These are phyloP conservation scores for Troilus luridus DNA, from an alignment of 2,888 invertebrate genomes.

Conservation along the genomic window DNA sequence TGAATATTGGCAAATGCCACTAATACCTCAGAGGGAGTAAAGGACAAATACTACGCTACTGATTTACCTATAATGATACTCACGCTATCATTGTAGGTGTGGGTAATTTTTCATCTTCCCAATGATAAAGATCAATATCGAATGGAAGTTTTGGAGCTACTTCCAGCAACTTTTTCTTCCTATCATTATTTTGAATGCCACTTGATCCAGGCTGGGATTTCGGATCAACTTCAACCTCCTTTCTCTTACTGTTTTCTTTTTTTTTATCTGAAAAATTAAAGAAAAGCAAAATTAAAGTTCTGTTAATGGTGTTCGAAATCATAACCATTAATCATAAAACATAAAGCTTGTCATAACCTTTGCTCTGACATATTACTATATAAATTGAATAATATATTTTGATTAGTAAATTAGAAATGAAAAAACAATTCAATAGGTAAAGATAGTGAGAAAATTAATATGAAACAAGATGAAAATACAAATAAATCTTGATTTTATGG, in stretches of 20 bases:
- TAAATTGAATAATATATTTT: no score
- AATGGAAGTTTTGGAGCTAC: constrained; percentile 71
- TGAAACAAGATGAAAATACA: no score
- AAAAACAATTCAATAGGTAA: no score
- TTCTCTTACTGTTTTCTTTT: constrained; percentile 45
- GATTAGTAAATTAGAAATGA: background rate
- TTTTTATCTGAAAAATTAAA: constrained; percentile 41
- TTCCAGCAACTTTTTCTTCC: constrained; percentile 68
- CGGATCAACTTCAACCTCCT: background rate
- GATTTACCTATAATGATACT: constrained; percentile 62
- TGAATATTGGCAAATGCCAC: no score
- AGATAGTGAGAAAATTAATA: no score
- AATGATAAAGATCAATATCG: constrained; percentile 71
- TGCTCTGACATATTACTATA: background rate
- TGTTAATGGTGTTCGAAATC: background rate
- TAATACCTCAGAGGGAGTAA: background rate
- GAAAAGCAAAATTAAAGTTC: background rate
- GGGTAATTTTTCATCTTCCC: constrained; percentile 71
- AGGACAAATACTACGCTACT: background rate
- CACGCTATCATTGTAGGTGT: constrained; percentile 70
- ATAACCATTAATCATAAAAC: no score
- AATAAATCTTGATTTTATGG: no score
- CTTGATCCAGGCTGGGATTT: constrained; percentile 26
- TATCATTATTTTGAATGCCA: constrained; percentile 66
- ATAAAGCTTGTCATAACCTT: no score